phyloP scores from a whole-genome alignment of 2,113 vertebrate genomes.

The Coturnix japonica region DNA sequence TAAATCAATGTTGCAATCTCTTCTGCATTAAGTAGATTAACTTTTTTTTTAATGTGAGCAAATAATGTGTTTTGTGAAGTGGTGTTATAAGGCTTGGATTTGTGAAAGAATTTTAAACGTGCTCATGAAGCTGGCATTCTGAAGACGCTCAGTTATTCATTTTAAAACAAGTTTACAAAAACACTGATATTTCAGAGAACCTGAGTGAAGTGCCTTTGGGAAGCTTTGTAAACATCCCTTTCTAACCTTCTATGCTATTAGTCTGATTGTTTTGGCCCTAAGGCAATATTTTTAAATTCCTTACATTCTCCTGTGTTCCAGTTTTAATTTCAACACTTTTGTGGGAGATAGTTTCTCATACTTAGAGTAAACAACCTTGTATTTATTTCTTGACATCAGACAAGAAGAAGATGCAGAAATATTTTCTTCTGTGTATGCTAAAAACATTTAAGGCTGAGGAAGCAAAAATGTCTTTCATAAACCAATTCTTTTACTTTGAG shows the following conservation, averaged over 20 bases:
- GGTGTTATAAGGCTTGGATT: not conserved
- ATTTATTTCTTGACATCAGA: conserved; percentile 8
- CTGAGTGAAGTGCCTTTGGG: not conserved
- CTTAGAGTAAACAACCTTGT: not conserved
- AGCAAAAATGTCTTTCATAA: not conserved
- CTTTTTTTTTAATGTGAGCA: not conserved
- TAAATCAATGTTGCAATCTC: not conserved
- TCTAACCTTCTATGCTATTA: not conserved
- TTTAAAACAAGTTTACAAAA: not conserved
- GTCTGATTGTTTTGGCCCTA: conserved; percentile 19
- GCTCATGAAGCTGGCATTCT: not conserved
- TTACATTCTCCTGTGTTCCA: conserved; percentile 32
- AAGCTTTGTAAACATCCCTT: not conserved
- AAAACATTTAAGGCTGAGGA: not conserved
- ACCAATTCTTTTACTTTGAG: not conserved
- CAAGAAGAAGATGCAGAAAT: not conserved
- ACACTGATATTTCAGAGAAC: not conserved
- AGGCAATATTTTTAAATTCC: conserved; percentile 46
- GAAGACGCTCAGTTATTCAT: not conserved
- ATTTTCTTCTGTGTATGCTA: not conserved
- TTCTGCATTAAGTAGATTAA: not conserved
- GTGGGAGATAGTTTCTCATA: not conserved
- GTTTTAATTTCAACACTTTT: conserved; percentile 40
- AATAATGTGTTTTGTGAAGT: not conserved
- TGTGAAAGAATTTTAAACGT: not conserved